Evolutionary conservation across 2,888 invertebrate species (phyloP).

Genomic region (Oxystoma pomonae): DNA sequence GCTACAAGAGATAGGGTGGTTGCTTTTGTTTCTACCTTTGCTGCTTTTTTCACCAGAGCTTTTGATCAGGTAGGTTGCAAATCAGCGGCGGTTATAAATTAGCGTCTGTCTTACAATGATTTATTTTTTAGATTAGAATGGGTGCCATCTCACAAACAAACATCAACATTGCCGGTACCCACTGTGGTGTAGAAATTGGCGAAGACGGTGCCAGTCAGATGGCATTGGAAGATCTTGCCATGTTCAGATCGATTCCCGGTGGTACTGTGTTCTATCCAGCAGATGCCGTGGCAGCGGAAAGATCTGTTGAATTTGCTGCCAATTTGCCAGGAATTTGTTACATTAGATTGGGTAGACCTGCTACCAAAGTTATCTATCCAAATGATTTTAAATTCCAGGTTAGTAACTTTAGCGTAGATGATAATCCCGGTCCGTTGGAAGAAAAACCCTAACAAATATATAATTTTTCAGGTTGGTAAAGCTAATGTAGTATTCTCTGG

Average conservation of each 20-base stretch:
- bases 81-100: no score
- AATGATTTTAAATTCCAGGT: slow-evolving; percentile 78
- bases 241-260: slow-evolving; percentile 90
- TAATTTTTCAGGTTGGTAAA: slow-evolving; percentile 60
- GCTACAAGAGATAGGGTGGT: slow-evolving; percentile 91
- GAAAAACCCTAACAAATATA: no score
- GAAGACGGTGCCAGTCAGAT: slow-evolving; percentile 99
- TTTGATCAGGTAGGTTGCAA: slow-evolving; percentile 75
- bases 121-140: slow-evolving; percentile 79
- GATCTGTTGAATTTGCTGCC: slow-evolving; percentile 92
- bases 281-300: slow-evolving; percentile 91
- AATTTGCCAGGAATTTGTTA: slow-evolving; percentile 87
- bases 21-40: slow-evolving; percentile 94
- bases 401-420: no score
- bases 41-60: slow-evolving; percentile 93
- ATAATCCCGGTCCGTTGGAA: not conserved
- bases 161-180: slow-evolving; percentile 93
- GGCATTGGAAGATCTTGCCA: slow-evolving; percentile 95
- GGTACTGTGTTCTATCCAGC: slow-evolving; percentile 73
- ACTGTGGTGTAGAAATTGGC: slow-evolving; percentile 96
- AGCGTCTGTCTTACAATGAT: not conserved
- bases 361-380: slow-evolving; percentile 78
- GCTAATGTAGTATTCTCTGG: slow-evolving; percentile 73
- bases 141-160: slow-evolving; percentile 97
- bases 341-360: slow-evolving; percentile 91